Base-by-base conservation (phyloP, 1,140 invertebrate genomes). In the Contarinia nasturtii region DNA sequence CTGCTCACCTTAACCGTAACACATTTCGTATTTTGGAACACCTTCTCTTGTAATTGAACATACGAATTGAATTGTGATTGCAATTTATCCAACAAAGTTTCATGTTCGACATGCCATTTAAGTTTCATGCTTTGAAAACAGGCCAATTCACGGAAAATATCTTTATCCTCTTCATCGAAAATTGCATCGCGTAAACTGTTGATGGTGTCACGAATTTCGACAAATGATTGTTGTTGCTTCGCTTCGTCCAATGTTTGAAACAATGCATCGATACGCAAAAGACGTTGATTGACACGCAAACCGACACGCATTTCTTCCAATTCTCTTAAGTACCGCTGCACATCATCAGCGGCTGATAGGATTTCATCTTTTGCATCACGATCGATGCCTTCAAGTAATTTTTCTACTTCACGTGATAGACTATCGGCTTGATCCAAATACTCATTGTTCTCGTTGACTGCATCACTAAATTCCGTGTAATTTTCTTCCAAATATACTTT, bases 41-140 rank as follows among this genome's bases (percentile, higher is more conserved):
- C 50, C 47, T 62, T 63, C 45, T 58, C 59, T 10, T 51, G 53
- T 14, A 63, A 48, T 21, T 62, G 55, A 2, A 64, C 57, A 5
- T 63, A 49, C 0, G 48, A 50, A 37, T 64, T 57, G 44, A 64
- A 63, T 10, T 55, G 51, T 44, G 56, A 47, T 42, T 62, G 55
- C 1, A 64, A 45, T 37, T 57, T 62, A 46, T 61, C 56, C n/a
- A 60, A 50, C 19, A 64, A 37, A 18, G 59, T 47, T 40, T 64
- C 53, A 7, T 52, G 47, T 50, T 64, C 58, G 1, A 60, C 52
- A 1, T 55, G 54, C 20, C 57, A 63, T 41, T 60, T 57, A 0
- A 62, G 54, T 45, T 60, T 61, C 12, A 62, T 55, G 18, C 55
- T 58, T 3, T 59, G 54, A 34, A 58, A 62, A 47, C 60, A 63